Evolutionary conservation across 2,797 vertebrate genomes (phyloP).

Genomic region (Dendrocincla tyrannina): DNA sequence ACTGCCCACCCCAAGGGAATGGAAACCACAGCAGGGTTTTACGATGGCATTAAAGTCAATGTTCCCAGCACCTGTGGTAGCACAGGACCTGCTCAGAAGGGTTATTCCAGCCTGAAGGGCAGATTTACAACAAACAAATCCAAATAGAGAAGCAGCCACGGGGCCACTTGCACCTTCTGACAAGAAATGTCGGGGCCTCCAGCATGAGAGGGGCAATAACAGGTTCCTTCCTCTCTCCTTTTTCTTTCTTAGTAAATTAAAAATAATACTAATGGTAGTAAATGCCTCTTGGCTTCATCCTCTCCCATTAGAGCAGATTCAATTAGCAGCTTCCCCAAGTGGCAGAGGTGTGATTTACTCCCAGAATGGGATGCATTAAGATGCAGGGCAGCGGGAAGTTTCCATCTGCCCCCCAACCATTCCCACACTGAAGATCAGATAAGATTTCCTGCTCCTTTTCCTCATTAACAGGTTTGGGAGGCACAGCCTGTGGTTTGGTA

Average conservation of each 20-base stretch:
- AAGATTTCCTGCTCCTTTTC: background rate
- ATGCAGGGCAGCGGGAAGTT: background rate
- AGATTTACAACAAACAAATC: background rate
- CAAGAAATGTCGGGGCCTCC: background rate
- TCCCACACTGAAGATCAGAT: background rate
- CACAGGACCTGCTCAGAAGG: background rate
- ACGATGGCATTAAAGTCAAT: background rate
- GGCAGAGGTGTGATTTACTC: constrained; percentile 1
- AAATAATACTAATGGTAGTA: background rate
- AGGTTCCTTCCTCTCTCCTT: background rate
- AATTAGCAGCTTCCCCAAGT: background rate
- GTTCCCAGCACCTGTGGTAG: background rate
- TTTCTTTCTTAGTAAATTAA: constrained; percentile 4
- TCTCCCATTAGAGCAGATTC: background rate
- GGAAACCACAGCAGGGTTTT: background rate
- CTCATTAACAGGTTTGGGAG: background rate
- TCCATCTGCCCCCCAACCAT: background rate
- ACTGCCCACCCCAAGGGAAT: background rate
- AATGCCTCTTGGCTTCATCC: constrained; percentile 8
- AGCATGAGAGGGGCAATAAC: background rate
- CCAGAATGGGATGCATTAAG: background rate
- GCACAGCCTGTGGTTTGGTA: background rate
- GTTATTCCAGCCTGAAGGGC: constrained; percentile 24
- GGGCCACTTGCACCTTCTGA: background rate
- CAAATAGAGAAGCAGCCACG: accelerated